A percentile compares a stretch with the other conserved stretches of the same genome.
Evolutionary conservation across 2,888 invertebrate genomes (phyloP).

Genomic region (Metalampra italica): DNA sequence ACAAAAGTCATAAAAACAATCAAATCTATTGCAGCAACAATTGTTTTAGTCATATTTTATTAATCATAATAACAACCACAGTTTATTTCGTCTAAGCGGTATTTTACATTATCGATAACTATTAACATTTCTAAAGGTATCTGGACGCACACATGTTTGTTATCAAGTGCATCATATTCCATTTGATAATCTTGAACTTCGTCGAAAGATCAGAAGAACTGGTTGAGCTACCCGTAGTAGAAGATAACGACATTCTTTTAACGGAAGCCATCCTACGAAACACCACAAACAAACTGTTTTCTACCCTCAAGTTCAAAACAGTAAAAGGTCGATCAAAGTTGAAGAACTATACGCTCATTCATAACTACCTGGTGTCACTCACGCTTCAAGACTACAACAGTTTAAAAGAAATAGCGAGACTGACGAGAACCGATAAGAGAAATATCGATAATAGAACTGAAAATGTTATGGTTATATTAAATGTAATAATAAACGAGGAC

Average conservation of each 20-base stretch:
- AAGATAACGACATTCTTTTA: constrained; percentile 16
- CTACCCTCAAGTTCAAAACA: neutral
- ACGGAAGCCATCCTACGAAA: constrained; percentile 21
- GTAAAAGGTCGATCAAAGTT: constrained; percentile 9
- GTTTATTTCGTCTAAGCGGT: neutral
- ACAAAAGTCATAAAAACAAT: constrained; percentile 1
- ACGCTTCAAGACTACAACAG: constrained; percentile 8
- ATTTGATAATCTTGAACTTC: neutral
- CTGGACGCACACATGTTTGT: neutral
- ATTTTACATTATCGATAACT: neutral
- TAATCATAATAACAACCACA: neutral
- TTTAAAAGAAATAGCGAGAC: constrained; percentile 9
- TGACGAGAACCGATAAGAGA: constrained; percentile 7
- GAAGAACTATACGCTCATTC: constrained; percentile 1
- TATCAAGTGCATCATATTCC: neutral
- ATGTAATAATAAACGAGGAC: constrained; percentile 8
- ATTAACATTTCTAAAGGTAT: neutral
- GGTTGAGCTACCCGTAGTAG: constrained; percentile 14
- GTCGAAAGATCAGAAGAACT: neutral
- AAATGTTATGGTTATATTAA: constrained; percentile 2
- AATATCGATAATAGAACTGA: constrained; percentile 25
- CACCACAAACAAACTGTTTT: constrained; percentile 20
- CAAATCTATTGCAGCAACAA: constrained; percentile 2
- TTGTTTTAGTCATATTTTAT: neutral
- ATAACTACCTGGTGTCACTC: constrained; percentile 9